Evolutionary conservation across 1,140 invertebrate genomes (phyloP).

Genomic region (Drosophila leontia): DNA sequence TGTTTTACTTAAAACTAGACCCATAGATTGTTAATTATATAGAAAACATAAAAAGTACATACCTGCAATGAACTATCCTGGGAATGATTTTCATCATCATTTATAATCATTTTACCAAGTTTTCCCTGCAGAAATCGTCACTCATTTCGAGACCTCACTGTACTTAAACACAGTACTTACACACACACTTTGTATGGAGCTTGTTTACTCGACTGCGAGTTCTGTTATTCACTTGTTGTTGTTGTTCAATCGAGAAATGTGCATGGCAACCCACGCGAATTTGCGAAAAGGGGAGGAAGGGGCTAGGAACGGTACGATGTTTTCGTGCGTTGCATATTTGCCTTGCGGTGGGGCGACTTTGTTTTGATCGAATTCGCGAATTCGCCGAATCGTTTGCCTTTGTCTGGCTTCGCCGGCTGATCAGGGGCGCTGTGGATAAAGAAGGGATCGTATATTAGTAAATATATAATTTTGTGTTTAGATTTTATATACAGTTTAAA

Average conservation of each 20-base stretch:
- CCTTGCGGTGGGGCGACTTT: conserved; percentile 49
- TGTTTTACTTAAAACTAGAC: too few relatives aligned
- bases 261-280: conserved; percentile 59
- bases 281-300: background rate
- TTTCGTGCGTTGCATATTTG: conserved; percentile 54
- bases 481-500: too few relatives aligned
- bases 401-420: conserved; percentile 29
- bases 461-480: background rate
- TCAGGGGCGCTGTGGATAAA: conserved; percentile 35
- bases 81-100: background rate
- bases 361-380: conserved; percentile 58
- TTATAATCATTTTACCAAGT: background rate
- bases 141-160: conserved; percentile 1
- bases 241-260: conserved; percentile 51
- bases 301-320: conserved; percentile 41
- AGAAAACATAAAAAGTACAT: background rate
- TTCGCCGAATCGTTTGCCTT: conserved; percentile 25
- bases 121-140: background rate
- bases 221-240: conserved; percentile 68
- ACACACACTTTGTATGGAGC: conserved; percentile 14
- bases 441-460: background rate
- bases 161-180: conserved; percentile 23
- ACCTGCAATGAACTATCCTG: background rate
- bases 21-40: too few relatives aligned
- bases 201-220: conserved; percentile 61